phyloP scores from a whole-genome alignment of 2,888 invertebrate species.

The Campoplex nolae region DNA sequence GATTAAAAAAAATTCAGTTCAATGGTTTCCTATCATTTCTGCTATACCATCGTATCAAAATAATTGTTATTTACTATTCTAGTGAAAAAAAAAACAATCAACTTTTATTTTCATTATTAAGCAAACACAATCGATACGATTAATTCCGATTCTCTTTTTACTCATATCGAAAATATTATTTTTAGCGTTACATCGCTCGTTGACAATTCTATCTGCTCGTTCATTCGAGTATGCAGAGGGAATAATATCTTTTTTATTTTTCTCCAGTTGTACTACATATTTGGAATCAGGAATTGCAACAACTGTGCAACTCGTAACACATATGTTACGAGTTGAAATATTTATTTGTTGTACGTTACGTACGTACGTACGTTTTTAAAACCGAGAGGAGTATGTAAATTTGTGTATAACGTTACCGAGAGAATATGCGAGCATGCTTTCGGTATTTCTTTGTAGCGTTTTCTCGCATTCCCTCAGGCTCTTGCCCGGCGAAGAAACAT shows the following conservation, averaged over 20 bases:
- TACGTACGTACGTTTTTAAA: constrained; percentile 11
- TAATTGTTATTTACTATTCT: background rate
- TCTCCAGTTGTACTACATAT: background rate
- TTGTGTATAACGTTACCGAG: constrained; percentile 16
- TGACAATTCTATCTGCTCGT: background rate
- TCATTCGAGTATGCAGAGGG: background rate
- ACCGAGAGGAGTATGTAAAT: constrained; percentile 46
- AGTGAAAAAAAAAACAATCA: background rate
- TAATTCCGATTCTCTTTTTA: too few species aligned
- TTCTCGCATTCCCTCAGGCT: constrained; percentile 8
- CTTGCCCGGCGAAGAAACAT: constrained; percentile 18
- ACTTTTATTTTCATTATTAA: background rate
- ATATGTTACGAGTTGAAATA: background rate
- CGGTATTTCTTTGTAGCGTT: constrained; percentile 29
- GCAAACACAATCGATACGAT: background rate
- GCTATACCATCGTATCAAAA: background rate
- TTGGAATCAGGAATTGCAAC: constrained; percentile 15
- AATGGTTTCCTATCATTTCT: background rate
- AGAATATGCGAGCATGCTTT: background rate
- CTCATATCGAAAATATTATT: background rate
- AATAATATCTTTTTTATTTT: background rate
- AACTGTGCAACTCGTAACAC: constrained; percentile 3
- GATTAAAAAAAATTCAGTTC: background rate
- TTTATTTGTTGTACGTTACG: too few species aligned
- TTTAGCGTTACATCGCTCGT: background rate